These are phyloP conservation scores for Pelecanus crispus DNA, from an alignment of 2,113 vertebrate species.

Conservation along the genomic window DNA sequence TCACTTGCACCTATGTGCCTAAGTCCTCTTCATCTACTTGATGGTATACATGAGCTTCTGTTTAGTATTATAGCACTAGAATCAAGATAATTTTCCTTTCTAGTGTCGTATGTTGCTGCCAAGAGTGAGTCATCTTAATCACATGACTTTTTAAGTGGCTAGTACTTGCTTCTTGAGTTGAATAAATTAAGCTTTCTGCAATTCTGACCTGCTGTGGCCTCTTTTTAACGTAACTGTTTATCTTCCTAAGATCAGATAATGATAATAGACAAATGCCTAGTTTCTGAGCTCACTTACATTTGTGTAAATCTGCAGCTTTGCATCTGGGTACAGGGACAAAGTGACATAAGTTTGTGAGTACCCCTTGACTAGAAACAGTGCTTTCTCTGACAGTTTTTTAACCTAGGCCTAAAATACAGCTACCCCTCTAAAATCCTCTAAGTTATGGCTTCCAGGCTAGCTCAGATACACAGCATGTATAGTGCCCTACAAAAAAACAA, in stretches of 20 bases:
- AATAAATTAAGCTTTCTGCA: background rate
- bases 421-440: background rate
- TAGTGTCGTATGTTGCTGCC: background rate
- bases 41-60: background rate
- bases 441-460: background rate
- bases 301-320: background rate
- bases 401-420: background rate
- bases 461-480: background rate
- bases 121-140: slow-evolving; percentile 9
- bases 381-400: background rate
- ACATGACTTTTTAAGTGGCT: background rate
- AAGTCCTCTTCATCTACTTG: background rate
- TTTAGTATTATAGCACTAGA: background rate
- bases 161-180: background rate
- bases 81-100: background rate
- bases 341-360: background rate
- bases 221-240: background rate
- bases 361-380: background rate
- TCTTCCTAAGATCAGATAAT: background rate
- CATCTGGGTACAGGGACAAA: background rate
- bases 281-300: background rate
- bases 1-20: background rate
- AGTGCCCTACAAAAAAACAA: no score
- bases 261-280: background rate
- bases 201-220: background rate